A percentile compares a stretch with the other conserved stretches of the same genome.
These are phyloP conservation scores for Scomber japonicus DNA, from an alignment of 2,113 vertebrate genomes.

Conservation along the genomic window DNA sequence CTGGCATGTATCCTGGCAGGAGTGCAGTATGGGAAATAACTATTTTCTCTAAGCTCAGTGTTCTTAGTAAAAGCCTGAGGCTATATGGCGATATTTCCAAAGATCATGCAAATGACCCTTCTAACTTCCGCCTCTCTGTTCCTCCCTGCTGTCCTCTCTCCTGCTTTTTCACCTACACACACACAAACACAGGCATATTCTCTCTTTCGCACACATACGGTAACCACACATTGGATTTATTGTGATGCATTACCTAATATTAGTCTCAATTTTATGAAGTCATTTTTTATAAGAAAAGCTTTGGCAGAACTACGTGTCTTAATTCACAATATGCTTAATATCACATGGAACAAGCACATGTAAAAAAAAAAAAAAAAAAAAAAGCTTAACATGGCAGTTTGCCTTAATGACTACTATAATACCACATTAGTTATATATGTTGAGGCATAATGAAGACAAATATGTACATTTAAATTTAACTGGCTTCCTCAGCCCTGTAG, in stretches of 20 bases:
- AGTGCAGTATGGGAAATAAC: conserved; percentile 36
- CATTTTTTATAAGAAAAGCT: neutral
- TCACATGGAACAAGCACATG: neutral
- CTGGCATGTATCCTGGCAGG: conserved; percentile 28
- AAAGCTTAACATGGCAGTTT: neutral
- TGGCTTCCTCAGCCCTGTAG: neutral
- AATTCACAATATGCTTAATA: neutral
- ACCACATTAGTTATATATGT: neutral
- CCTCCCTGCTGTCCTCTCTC: conserved; percentile 22
- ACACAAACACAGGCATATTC: neutral
- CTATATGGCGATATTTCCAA: conserved; percentile 57
- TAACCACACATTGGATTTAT: conserved; percentile 4
- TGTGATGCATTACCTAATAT: conserved; percentile 22
- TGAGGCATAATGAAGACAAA: neutral
- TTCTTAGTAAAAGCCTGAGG: conserved; percentile 57
- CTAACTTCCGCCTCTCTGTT: conserved; percentile 27
- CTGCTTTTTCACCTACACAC: conserved; percentile 26
- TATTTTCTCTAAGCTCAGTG: conserved; percentile 24
- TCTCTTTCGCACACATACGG: neutral
- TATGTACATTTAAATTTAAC: neutral
- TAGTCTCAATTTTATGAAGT: conserved; percentile 18
- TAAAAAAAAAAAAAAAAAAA: neutral
- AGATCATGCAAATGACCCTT: conserved; percentile 69
- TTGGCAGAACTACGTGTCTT: neutral
- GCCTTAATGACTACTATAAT: neutral